Evolutionary conservation across 2,113 vertebrate genomes (phyloP), one percentile per base, ranked within the genome.

Genomic region (Podocnemis expansa): DNA sequence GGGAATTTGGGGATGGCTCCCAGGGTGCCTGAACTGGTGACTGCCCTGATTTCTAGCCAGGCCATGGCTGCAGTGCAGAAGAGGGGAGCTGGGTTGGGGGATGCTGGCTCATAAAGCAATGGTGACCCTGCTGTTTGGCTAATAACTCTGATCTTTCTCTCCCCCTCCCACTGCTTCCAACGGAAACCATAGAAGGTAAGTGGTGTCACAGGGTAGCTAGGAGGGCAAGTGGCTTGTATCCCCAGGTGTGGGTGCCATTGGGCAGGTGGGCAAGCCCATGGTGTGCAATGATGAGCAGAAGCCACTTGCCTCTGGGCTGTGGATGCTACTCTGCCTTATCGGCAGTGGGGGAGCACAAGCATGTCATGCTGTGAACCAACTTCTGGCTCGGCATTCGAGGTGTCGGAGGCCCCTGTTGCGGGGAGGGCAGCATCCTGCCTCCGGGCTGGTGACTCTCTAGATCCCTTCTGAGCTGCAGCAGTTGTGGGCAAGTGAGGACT

Each of bases 131-230:
- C 63, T 67, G 63, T 10, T 67, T 4, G 19, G 17, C 17, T 67
- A 67, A 67, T 38, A 0, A 34, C 29, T 67, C 34, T 22, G 34
- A 10, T 7, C 3, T 29, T 63, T 63, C 60, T 49, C 22, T 92
- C 80, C 22, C 31, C 84, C 21, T 29, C 1, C 7, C 29, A 2
- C 29, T 10, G 47, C 0, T 17, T n/a, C 34, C 63, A 8, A 0
- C n/a, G 86, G 17, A 3, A 2, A 17, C 45, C 25, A 51, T 25
- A 88, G 88, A 85, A 87, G 88, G 78, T 80, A 52, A 91, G 83
- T 16, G 34, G 31, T n/a, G 2, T 2, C 34, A 7, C 5, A 8
- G 38, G 27, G 58, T 58, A 60, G 58, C n/a, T n/a, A n/a, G 58
- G 27, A 34, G 8, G 2, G 1, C 17, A 4, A 7, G 31, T 16